Base-by-base conservation (phyloP, 1,140 invertebrate species). In the Liolophura sinensis region DNA sequence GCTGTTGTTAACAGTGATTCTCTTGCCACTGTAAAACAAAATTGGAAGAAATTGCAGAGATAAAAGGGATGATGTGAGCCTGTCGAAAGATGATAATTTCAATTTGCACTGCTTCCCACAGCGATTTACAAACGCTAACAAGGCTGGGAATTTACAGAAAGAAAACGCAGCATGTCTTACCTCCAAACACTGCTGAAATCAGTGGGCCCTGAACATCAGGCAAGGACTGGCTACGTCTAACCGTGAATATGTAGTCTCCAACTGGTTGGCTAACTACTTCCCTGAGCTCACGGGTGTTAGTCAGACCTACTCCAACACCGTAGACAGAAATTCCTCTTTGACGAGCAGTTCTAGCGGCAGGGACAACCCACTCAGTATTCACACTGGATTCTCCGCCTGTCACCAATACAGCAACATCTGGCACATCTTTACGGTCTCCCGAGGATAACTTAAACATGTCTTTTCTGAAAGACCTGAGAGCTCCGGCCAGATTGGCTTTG, bases 361-460 rank as follows among this genome's bases (percentile, higher is more conserved):
- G 67, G 15, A 75, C 65, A 16, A 72, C 75, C 49, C 63, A 66
- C 59, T 62, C 52, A 14, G 73, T 60, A 63, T 75, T 73, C 20
- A 77, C 69, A 65, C 77, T 73, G 12, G 77, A 78, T 15, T 70
- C 64, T 48, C 76, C 74, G 48, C 72, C 74, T 20, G 74, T 76
- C 14, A 79, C 54, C 20, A 79, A 48, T 16, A 79, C 71, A 50
- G 62, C 56, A 40, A 77, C 65, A 60, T 78, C 70, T 46, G 64
- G 46, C 7, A 57, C 72, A 4, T 63, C 66, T 1, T 48, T 9
- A 40, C 70, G 52, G 40, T 68, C 70, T 3, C 70, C 70, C 40
- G 68, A 62, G 31, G 46, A 25, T 16, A 50, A 22, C 24, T 52
- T 57, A 47, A 68, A 71, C 7, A 68, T 27, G 5, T 52, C 57